phyloP scores from a whole-genome alignment of 2,797 vertebrate species.

The Malurus leucopterus region DNA sequence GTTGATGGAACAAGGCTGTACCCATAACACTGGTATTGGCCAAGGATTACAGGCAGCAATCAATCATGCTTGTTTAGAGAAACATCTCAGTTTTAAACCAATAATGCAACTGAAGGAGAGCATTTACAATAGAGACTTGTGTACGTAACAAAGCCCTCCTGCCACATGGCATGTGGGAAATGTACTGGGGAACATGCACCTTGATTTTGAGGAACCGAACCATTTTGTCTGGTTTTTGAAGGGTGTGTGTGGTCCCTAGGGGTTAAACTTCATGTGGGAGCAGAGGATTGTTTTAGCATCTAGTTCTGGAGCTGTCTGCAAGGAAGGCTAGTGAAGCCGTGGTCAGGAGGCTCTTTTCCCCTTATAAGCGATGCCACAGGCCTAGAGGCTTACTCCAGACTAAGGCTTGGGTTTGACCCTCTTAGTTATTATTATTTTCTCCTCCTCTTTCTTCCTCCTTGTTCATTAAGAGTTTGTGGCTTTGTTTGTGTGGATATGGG shows the following conservation, averaged over 20 bases:
- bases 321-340: neutral
- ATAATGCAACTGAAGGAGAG: neutral
- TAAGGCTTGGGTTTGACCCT: neutral
- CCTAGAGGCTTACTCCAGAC: neutral
- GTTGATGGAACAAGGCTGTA: neutral
- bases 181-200: neutral
- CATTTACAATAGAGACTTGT: neutral
- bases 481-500: neutral
- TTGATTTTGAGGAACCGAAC: neutral
- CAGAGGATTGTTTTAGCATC: neutral
- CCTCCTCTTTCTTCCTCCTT: accelerated
- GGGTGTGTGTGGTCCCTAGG: accelerated
- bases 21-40: neutral
- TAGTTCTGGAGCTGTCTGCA: neutral
- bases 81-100: neutral
- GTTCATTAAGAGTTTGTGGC: neutral
- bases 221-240: neutral
- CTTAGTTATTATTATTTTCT: neutral
- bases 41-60: neutral
- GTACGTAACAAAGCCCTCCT: neutral
- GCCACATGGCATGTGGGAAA: neutral
- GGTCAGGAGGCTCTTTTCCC: neutral
- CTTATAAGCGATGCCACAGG: neutral
- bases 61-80: neutral
- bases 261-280: neutral